Evolutionary conservation across 2,113 vertebrate genomes (phyloP).

Genomic region (Neogale vison): DNA sequence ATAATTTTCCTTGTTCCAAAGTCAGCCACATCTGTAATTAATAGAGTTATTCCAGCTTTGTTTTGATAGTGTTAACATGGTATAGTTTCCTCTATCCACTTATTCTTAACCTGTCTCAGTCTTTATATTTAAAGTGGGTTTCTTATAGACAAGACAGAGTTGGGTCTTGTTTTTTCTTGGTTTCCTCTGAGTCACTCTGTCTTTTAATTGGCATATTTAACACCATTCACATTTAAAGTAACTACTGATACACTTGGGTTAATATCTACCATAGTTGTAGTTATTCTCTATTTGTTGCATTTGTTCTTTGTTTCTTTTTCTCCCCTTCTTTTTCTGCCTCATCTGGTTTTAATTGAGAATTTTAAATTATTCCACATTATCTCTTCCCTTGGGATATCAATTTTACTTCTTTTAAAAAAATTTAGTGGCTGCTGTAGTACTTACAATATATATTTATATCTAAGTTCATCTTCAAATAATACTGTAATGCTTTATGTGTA

Average conservation of each 20-base stretch:
- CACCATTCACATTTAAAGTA: neutral
- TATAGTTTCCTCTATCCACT: slow-evolving; percentile 7
- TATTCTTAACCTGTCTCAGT: neutral
- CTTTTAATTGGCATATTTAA: slow-evolving; percentile 44
- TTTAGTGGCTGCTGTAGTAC: neutral
- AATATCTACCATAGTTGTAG: slow-evolving; percentile 15
- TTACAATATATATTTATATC: neutral
- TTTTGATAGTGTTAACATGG: slow-evolving; percentile 21
- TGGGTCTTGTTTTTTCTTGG: slow-evolving; percentile 8
- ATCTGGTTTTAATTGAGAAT: slow-evolving; percentile 22
- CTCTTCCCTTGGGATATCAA: neutral
- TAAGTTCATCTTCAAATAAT: slow-evolving; percentile 20
- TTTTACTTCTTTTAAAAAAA: neutral
- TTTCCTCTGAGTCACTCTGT: neutral
- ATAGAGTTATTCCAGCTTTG: slow-evolving; percentile 36
- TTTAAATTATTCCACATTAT: neutral
- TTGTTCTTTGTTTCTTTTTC: neutral
- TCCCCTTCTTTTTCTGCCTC: neutral
- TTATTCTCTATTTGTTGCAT: neutral
- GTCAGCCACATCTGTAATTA: slow-evolving; percentile 30
- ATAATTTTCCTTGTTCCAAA: slow-evolving; percentile 42
- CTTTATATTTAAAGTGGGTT: slow-evolving; percentile 37
- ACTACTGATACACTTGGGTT: neutral
- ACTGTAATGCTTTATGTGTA: neutral
- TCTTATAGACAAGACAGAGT: neutral